Evolutionary conservation across 2,113 vertebrate genomes (phyloP), one percentile per base, ranked within the genome.

Genomic region (Bettongia penicillata): DNA sequence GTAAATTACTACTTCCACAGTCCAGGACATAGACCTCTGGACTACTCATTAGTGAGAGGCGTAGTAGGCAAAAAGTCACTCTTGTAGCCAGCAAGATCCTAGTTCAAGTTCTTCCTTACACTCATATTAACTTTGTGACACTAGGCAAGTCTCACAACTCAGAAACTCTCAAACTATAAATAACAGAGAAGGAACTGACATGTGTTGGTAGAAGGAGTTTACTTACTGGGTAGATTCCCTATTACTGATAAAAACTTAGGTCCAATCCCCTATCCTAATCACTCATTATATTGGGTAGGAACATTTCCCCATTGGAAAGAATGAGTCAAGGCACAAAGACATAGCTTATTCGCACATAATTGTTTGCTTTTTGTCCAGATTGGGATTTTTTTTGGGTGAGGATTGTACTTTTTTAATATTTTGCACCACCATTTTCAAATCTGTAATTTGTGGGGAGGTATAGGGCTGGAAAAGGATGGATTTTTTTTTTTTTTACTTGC

Each of bases 401-500:
- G 4, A 1, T 37, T 77, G 68, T 22, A 8, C 22, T 77, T 61
- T 94, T 77, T 97, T 97, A 93, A 61, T 97, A 93, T 90, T 96
- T 96, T 95, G 94, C 93, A 93, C 91, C 92, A 97, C 93, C 47
- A 95, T 94, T 98, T 97, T 95, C 91, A 97, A 93, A 93, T 96
- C 53, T 95, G 97, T 93, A 96, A 93, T 96, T 97, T 95, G 6
- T 8, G 26, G 55, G 26, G 1, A 57, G 26, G 9, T 97, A 94
- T 96, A 95, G 91, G 61, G 14, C 7, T 24, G 53, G 7, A 55
- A 26, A 55, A 55, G 57, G 57, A 68, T 37, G 28, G 28, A 92
- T 96, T 96, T 97, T 95, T 90, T 96, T 97, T 97, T 97, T 96
- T 97, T 95, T 96, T 95, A 31, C 47, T 43, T 77, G 3, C 28